Percentiles rank a stretch among this genome's conserved stretches.
Evolutionary conservation across 2,888 invertebrate genomes (phyloP).

Genomic region (Erannis defoliaria): DNA sequence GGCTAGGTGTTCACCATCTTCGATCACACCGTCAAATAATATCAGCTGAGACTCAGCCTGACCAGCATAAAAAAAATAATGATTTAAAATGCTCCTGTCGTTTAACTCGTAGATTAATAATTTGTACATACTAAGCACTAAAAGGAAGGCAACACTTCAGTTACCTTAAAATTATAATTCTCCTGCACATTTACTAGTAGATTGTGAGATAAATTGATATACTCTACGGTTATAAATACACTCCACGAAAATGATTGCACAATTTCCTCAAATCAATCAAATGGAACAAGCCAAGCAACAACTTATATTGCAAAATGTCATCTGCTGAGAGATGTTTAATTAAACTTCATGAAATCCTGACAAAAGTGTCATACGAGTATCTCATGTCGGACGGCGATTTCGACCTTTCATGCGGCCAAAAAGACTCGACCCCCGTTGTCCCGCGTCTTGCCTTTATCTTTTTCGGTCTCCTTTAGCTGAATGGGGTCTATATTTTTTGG

Average conservation of each 20-base stretch:
- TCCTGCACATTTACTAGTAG: too few species aligned
- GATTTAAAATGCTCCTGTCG: too few species aligned
- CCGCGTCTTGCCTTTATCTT: constrained; percentile 37
- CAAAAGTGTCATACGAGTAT: constrained; percentile 71
- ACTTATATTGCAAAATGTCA: constrained; percentile 55
- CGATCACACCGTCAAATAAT: too few species aligned
- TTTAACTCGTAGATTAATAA: too few species aligned
- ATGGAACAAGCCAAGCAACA: constrained; percentile 46
- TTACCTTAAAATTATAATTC: too few species aligned
- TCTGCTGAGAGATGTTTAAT: constrained; percentile 67
- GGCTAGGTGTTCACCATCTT: too few species aligned
- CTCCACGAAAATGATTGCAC: constrained; percentile 34
- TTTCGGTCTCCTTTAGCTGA: constrained; percentile 23
- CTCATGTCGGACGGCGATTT: constrained; percentile 60
- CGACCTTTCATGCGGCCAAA: constrained; percentile 58
- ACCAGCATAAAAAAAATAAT: too few species aligned
- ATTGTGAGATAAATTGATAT: too few species aligned
- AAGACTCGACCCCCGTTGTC: constrained; percentile 47
- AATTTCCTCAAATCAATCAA: constrained; percentile 78
- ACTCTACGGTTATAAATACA: background rate
- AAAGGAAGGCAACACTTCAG: too few species aligned
- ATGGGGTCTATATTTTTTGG: constrained; percentile 57
- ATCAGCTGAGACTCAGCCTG: too few species aligned
- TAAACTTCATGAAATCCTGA: constrained; percentile 70
- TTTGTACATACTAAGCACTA: too few species aligned